Evolutionary conservation across 2,888 invertebrate genomes (phyloP).

Genomic region (Zygothrica quintamaculata): DNA sequence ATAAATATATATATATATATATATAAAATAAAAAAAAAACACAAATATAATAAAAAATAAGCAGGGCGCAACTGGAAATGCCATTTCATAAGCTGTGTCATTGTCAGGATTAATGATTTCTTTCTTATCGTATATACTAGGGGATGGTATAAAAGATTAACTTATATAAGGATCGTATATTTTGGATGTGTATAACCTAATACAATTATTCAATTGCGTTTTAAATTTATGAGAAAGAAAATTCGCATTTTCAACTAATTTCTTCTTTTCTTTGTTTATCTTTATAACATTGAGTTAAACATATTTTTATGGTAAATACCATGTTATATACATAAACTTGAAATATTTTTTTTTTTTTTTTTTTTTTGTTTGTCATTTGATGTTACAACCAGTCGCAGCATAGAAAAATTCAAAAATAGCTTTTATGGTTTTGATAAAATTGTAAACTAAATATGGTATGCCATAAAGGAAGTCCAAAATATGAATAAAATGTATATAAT

Average conservation of each 20-base stretch:
- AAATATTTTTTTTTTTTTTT: no score
- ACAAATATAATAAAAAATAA: no score
- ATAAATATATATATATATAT: no score
- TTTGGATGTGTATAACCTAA: conserved; percentile 2
- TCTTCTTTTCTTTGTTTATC: no score
- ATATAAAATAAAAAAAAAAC: conserved; percentile 8
- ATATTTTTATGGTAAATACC: conserved; percentile 1
- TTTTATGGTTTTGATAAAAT: conserved; percentile 34
- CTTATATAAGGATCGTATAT: background rate
- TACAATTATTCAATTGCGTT: background rate
- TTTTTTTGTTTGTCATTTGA: conserved; percentile 8
- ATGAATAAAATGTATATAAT: conserved; percentile 25
- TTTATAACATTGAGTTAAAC: conserved; percentile 11
- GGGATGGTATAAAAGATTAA: background rate
- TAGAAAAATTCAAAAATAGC: conserved; percentile 25
- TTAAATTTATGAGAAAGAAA: conserved; percentile 23
- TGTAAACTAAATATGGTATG: conserved; percentile 35
- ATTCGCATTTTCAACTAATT: conserved; percentile 12
- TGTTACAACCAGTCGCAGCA: conserved; percentile 26
- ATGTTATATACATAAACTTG: conserved; percentile 25
- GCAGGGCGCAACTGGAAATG: background rate
- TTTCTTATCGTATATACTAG: no score
- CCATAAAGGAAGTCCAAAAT: conserved; percentile 22
- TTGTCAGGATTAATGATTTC: background rate
- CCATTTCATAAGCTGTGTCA: background rate